Evolutionary conservation across 1,140 invertebrate genomes (phyloP), one percentile per base, ranked within the genome.

Genomic region (Whitmania pigra): DNA sequence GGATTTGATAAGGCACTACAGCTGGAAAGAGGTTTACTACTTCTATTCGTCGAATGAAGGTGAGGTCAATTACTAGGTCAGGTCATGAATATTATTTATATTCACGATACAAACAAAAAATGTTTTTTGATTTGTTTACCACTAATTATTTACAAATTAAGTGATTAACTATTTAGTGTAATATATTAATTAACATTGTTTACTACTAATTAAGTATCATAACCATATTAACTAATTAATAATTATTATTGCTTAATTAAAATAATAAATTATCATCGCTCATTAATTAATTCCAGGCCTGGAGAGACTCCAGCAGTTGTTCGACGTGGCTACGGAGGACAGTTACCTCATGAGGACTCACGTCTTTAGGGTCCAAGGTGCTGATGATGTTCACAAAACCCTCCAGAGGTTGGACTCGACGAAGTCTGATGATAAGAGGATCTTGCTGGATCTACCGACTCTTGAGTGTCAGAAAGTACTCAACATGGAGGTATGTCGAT

Each of bases 31-130:
- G 79, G 91, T 96, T 77, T 91, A 94, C 79, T 97, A 94, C 83
- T 85, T 97, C 73, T 96, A 95, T 80, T 91, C 94, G 83, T 93
- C 92, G 9, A 90, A 94, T 79, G 92, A 94, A 82, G 93, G 93
- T 94, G 20, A 22, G 11, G 57, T 18, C 22, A 63, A 20, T 57
- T 57, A n/a, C 18, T 63, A 25, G 22, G 57, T 63, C 29, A 63
- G 18, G 22, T 25, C 22, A 20, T 25, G 22, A 63, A 63, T n/a
- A 57, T n/a, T n/a, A n/a, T n/a, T 2, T n/a, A n/a, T n/a, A 9
- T n/a, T 57, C 54, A 25, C 9, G 20, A 57, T n/a, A 5, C 25
- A 57, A 57, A 57, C 9, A n/a, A 57, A 2, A n/a, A n/a, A 4
- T 57, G 54, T 5, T n/a, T 9, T 20, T 57, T n/a, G 25, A 57